Base-by-base conservation (phyloP, 2,797 vertebrate species). In the Luscinia luscinia region DNA sequence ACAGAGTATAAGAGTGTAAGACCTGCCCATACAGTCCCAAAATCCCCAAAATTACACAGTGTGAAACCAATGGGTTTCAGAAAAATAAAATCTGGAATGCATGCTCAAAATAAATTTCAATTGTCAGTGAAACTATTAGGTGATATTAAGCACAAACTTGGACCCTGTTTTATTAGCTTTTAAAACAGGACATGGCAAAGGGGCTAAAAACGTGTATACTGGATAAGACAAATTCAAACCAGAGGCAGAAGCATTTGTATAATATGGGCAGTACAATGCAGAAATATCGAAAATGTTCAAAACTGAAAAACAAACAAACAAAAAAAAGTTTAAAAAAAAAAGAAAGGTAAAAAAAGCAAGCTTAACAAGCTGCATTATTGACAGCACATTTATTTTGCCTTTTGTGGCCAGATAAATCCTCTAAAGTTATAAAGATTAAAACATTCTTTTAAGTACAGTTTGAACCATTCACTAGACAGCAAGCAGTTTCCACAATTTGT, bases 281-380 rank as follows among this genome's bases (percentile, higher is more conserved):
- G 26, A 55, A 63, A 63, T 5, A 15, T 36, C 3, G 28, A 40
- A 27, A 59, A 28, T 4, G 46, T 2, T 5, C 20, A 8, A 46
- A 70, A 13, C 12, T 22, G 22, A 45, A 45, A 45, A 45, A 45
- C 45, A 45, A 21, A 4, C 7, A 26, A 62, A 12, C 6, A 7
- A 43, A 43, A 23, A 22, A 46, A 58, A 18, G 2, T 3, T 1
- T 2, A 36, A 61, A 5, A n/a, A 3, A 36, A 61, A 5, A 28
- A 41, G 28, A 5, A 7, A 46, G 2, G 2, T 51, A 11, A 3
- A 28, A 34, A 51, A 51, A 24, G 4, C 7, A 38, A 78, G 26
- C 2, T 70, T 43, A 68, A 64, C 11, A 85, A 63, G 14, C 11
- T 48, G 15, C 48, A 66, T 49, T 30, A 64, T 2, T 79, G 21